A percentile compares a stretch with the other conserved stretches of the same genome.
These are phyloP conservation scores for Hirundichthys speculiger DNA, from an alignment of 2,113 vertebrate genomes.

Conservation along the genomic window DNA sequence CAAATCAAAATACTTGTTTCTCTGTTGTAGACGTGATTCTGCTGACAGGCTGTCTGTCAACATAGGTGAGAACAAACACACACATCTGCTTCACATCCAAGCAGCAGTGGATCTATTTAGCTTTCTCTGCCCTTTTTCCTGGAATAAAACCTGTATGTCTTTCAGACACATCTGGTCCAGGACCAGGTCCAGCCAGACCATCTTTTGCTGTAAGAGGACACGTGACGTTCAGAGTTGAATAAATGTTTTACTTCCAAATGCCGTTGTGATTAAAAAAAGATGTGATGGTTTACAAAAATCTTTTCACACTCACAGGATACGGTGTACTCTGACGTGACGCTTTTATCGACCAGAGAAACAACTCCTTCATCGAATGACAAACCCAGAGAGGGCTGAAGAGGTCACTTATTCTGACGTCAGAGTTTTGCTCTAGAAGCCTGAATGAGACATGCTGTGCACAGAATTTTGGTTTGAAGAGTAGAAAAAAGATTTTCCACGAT, in stretches of 20 bases:
- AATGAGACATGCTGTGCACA: no score
- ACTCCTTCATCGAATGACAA: neutral
- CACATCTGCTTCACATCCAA: neutral
- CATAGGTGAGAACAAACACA: slow-evolving; percentile 43
- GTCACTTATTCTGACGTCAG: slow-evolving; percentile 49
- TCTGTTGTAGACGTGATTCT: slow-evolving; percentile 6
- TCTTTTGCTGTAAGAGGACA: slow-evolving; percentile 24
- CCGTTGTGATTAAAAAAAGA: no score
- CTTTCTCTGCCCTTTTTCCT: neutral
- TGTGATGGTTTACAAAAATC: neutral
- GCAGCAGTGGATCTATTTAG: neutral
- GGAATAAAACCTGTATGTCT: neutral
- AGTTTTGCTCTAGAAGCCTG: neutral
- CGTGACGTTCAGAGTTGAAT: slow-evolving; percentile 28
- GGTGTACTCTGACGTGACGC: slow-evolving; percentile 50
- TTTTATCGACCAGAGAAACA: neutral
- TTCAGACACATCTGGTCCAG: slow-evolving; percentile 32
- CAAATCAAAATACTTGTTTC: slow-evolving; percentile 4
- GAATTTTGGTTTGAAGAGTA: no score
- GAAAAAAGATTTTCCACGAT: no score
- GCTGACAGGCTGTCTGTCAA: neutral
- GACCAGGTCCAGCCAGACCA: neutral
- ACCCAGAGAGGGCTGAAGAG: slow-evolving; percentile 13
- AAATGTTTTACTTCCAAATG: neutral
- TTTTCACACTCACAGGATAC: slow-evolving; percentile 38